A percentile compares a stretch with the other conserved stretches of the same genome.
Evolutionary conservation across 2,888 invertebrate genomes (phyloP).

Genomic region (Sepiola atlantica): DNA sequence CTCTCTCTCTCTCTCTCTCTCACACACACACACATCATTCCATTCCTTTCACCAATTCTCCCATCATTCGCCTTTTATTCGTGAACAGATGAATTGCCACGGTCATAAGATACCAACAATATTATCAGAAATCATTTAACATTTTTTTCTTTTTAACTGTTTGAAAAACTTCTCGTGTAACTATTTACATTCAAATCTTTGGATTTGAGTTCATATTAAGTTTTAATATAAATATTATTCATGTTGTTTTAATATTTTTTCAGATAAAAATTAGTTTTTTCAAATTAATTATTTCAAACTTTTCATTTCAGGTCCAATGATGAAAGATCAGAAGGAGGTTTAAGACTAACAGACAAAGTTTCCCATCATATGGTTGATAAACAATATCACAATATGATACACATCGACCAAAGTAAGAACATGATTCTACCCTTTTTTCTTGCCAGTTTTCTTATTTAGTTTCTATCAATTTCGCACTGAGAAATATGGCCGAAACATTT

Average conservation of each 20-base stretch:
- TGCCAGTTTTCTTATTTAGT: neutral
- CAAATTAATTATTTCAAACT: neutral
- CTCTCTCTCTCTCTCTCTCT: neutral
- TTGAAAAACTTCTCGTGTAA: no score
- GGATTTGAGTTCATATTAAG: no score
- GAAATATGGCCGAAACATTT: no score
- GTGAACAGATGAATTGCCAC: neutral
- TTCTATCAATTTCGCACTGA: neutral
- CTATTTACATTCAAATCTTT: no score
- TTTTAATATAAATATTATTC: no score
- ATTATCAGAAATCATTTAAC: no score
- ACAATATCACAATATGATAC: neutral
- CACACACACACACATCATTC: neutral
- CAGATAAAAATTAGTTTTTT: neutral
- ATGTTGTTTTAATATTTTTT: neutral
- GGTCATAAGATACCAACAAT: no score
- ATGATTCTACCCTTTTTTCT: neutral
- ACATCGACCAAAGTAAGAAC: constrained; percentile 6
- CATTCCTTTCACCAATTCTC: neutral
- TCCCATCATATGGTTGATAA: constrained; percentile 45
- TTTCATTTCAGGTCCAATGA: constrained; percentile 42
- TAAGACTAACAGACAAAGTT: constrained; percentile 38
- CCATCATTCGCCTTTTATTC: neutral
- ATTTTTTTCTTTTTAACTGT: no score
- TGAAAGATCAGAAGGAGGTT: constrained; percentile 40